Evolutionary conservation across 2,888 invertebrate genomes (phyloP), one percentile per base, ranked within the genome.

Genomic region (Nineta flava): DNA sequence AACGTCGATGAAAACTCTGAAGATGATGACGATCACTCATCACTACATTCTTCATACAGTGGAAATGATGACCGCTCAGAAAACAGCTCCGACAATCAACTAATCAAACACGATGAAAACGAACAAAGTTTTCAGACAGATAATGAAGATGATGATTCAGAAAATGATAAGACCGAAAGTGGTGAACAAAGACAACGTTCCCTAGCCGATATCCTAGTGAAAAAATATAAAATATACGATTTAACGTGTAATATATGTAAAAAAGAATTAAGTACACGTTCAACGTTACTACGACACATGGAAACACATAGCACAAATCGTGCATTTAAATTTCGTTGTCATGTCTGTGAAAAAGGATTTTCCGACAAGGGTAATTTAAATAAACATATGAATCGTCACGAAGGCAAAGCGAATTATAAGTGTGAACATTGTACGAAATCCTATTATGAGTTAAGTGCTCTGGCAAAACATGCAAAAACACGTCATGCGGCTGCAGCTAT

Each of bases 301-400:
- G 16, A 40, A 48, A 48, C 48, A 15, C 48, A 48, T 13, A 40
- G 41, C 15, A n/a, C 21, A 40, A 41, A 40, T 13, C 40, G 48
- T 26, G 15, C n/a, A 2, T 46, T 34, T 46, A 26, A 66, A n/a
- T 66, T 66, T 58, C 52, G 66, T 50, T 74, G 74, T 56, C 64
- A 59, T 9, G 49, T 55, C n/a, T 74, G 74, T 59, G 63, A 60
- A 49, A 70, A 71, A 54, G 57, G 64, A 32, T 74, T 73, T 61
- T 62, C 66, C 1, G 74, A 74, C 57, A 59, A 60, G 55, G 70
- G 67, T 57, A 71, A 71, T 40, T 57, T 74, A 54, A 62, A 65
- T 1, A 58, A 73, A 0, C 74, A 74, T 60, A 55, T 58, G 53
- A 67, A 70, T 51, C 66, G 69, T 1, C 74, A 74, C 61, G 41